A percentile compares a stretch with the other conserved stretches of the same genome.
phyloP scores from a whole-genome alignment of 2,888 invertebrate species.

The Plebejus melissa region DNA sequence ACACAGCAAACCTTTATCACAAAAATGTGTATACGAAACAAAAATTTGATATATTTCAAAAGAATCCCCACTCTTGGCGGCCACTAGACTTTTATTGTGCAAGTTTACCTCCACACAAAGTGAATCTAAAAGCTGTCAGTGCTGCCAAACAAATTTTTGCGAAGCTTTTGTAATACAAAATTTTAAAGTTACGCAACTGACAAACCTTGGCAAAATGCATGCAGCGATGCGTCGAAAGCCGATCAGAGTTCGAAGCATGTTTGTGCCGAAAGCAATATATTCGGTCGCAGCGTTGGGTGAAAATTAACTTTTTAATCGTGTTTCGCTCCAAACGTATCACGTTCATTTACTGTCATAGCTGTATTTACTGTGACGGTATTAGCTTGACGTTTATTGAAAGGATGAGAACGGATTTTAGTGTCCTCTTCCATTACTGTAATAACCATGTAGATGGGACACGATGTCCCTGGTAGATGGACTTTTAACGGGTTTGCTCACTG shows the following conservation, averaged over 20 bases:
- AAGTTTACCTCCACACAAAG: not conserved
- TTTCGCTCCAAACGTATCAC: conserved; percentile 38
- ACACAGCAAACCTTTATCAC: not conserved
- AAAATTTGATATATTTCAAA: not conserved
- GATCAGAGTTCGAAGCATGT: conserved; percentile 34
- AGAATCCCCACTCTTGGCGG: not conserved
- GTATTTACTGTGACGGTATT: conserved; percentile 23
- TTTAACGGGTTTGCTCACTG: not conserved
- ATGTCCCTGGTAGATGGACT: not conserved
- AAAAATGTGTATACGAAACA: not conserved
- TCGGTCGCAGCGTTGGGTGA: conserved; percentile 31
- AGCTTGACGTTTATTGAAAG: conserved; percentile 18
- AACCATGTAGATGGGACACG: not conserved
- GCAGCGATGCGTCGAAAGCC: conserved; percentile 35
- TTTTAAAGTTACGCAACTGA: conserved; percentile 24
- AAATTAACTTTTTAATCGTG: conserved; percentile 57
- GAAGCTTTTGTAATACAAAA: conserved; percentile 4
- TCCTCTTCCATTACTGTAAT: not conserved
- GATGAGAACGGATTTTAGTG: not conserved
- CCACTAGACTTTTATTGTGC: conserved; percentile 2
- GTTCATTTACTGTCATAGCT: conserved; percentile 32
- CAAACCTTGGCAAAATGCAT: conserved; percentile 28
- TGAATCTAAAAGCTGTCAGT: conserved; percentile 14
- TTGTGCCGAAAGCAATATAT: conserved; percentile 36
- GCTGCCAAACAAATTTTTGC: conserved; percentile 20